Evolutionary conservation across 2,888 invertebrate genomes (phyloP).

Genomic region (Clunio marinus): DNA sequence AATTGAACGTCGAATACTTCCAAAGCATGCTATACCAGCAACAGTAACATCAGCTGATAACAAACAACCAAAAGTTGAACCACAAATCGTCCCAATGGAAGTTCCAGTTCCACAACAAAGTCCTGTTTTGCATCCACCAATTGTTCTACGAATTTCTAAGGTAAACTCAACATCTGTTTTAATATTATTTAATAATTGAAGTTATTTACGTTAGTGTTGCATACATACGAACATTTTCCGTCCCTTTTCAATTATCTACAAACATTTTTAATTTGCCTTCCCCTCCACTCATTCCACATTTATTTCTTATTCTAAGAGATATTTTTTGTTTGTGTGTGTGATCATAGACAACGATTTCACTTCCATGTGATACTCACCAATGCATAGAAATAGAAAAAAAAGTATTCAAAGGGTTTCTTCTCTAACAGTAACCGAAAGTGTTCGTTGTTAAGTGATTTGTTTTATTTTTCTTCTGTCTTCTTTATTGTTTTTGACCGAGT

Average conservation of each 20-base stretch:
- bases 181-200: background rate
- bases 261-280: no score
- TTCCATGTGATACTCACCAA: background rate
- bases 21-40: background rate
- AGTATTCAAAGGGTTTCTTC: background rate
- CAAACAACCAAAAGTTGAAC: conserved; percentile 43
- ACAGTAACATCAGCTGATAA: conserved; percentile 40
- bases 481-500: background rate
- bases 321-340: background rate
- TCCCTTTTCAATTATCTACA: background rate
- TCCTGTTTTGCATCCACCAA: conserved; percentile 64
- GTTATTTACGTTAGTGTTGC: background rate
- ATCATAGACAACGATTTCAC: conserved; percentile 19
- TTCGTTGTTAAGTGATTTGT: background rate
- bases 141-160: conserved; percentile 82
- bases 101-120: conserved; percentile 7
- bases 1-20: conserved; percentile 25
- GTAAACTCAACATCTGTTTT: conserved; percentile 45
- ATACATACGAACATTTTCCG: background rate
- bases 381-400: conserved; percentile 16
- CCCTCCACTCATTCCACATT: background rate
- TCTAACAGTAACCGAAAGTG: background rate
- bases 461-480: background rate
- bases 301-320: background rate
- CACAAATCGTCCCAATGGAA: conserved; percentile 39